Evolutionary conservation across 2,888 invertebrate species (phyloP).

Genomic region (Matsumyia berberina): DNA sequence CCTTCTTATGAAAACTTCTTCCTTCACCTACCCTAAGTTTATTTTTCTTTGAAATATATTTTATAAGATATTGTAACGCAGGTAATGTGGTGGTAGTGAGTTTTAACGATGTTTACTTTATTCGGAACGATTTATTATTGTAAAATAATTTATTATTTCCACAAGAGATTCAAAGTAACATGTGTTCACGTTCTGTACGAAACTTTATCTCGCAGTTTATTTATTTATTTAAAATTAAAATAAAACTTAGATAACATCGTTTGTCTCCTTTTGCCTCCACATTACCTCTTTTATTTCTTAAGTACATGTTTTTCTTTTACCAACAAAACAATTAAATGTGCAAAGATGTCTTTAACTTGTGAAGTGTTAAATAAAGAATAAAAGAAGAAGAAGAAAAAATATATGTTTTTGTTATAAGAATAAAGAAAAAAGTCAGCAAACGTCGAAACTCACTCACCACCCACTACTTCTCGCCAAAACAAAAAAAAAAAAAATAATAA

Average conservation of each 20-base stretch:
- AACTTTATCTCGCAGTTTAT: not conserved
- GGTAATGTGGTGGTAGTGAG: conserved; percentile 81
- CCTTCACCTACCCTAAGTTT: not conserved
- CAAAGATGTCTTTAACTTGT: conserved; percentile 20
- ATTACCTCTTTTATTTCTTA: conserved; percentile 71
- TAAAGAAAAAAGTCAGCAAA: conserved; percentile 25
- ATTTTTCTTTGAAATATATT: conserved; percentile 20
- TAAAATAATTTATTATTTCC: not conserved
- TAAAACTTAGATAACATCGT: conserved; percentile 66
- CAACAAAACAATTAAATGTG: conserved; percentile 17
- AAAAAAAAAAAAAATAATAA: conserved; percentile 35
- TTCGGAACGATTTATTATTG: conserved; percentile 28
- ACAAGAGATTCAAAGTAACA: not conserved
- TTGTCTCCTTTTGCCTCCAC: conserved; percentile 74
- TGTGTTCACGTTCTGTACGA: not conserved
- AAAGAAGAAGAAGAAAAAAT: conserved; percentile 15
- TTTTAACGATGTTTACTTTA: conserved; percentile 75
- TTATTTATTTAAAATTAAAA: conserved; percentile 21
- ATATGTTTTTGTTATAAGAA: conserved; percentile 6
- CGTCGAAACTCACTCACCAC: conserved; percentile 74
- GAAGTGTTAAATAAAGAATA: conserved; percentile 29
- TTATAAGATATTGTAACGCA: conserved; percentile 67
- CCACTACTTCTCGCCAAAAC: conserved; percentile 60
- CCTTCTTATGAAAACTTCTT: not conserved
- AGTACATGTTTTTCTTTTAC: conserved; percentile 43